Conservation (phyloP, 1,140 invertebrate species). For the Hestina assimilis region DNA sequence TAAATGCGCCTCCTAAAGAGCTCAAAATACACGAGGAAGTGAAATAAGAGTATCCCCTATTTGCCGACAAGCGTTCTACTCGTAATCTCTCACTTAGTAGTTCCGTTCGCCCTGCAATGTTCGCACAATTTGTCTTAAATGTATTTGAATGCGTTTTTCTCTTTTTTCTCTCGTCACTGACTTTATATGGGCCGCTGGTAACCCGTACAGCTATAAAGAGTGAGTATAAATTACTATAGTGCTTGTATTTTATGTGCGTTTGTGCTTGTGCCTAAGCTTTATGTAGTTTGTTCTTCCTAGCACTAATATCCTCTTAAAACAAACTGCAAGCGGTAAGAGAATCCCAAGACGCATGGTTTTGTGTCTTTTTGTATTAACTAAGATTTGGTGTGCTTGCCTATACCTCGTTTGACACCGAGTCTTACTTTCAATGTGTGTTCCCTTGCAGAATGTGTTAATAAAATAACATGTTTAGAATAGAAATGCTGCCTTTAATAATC, state of each 20-base stretch:
- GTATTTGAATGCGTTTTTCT: slow-evolving; percentile 80
- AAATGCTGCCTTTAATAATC: slow-evolving; percentile 64
- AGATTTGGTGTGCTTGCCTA: slow-evolving; percentile 50
- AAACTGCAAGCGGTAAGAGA: slow-evolving; percentile 68
- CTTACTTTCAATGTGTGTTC: slow-evolving; percentile 53
- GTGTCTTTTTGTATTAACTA: slow-evolving; percentile 26
- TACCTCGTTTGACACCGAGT: slow-evolving; percentile 34
- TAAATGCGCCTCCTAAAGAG: slow-evolving; percentile 67
- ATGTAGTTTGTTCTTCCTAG: slow-evolving; percentile 67
- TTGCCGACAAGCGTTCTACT: slow-evolving; percentile 74
- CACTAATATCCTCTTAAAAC: slow-evolving; percentile 50
- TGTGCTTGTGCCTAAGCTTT: slow-evolving; percentile 77
- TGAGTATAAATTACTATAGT: slow-evolving; percentile 78
- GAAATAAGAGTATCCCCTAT: slow-evolving; percentile 66
- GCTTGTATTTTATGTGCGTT: slow-evolving; percentile 74
- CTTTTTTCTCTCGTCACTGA: slow-evolving; percentile 79
- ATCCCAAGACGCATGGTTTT: slow-evolving; percentile 49
- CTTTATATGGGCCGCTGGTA: slow-evolving; percentile 79
- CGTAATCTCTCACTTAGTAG: slow-evolving; percentile 78
- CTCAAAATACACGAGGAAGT: slow-evolving; percentile 71
- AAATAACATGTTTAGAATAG: slow-evolving; percentile 48
- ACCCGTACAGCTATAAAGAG: slow-evolving; percentile 78
- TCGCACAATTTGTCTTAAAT: slow-evolving; percentile 79
- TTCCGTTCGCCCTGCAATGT: slow-evolving; percentile 78
- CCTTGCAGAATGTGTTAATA: slow-evolving; percentile 70